phyloP scores from a whole-genome alignment of 2,888 invertebrate genomes.

The Pteria penguin region DNA sequence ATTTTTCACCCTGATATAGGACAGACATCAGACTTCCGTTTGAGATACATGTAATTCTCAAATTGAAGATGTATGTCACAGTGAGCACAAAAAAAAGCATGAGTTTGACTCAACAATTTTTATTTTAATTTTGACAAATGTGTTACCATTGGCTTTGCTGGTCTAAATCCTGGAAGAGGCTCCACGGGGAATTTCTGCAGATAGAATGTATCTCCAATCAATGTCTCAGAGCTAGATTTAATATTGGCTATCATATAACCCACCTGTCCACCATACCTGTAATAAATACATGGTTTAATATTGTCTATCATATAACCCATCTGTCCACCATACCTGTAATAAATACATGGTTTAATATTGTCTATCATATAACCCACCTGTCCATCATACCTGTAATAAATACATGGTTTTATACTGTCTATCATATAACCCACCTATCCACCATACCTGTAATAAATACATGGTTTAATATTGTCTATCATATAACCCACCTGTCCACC shows the following conservation, averaged over 20 bases:
- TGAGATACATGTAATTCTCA: no score
- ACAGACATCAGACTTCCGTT: no score
- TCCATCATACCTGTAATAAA: conserved; percentile 85
- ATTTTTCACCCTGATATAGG: no score
- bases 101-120: no score
- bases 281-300: conserved; percentile 85
- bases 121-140: no score
- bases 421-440: no score
- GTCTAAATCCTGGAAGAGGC: conserved; percentile 85
- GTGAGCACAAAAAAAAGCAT: no score
- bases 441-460: no score
- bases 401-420: no score
- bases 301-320: conserved; percentile 93
- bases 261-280: conserved; percentile 91
- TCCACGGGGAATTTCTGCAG: conserved; percentile 82
- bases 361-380: conserved; percentile 95
- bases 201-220: conserved; percentile 89
- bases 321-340: conserved; percentile 88
- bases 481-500: no score
- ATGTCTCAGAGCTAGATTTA: conserved; percentile 86
- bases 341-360: conserved; percentile 87
- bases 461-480: no score
- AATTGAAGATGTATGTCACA: no score
- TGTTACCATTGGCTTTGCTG: conserved; percentile 88
- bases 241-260: conserved; percentile 92